Evolutionary conservation across 2,888 invertebrate genomes (phyloP).

Genomic region (Eurytoma adleriae): DNA sequence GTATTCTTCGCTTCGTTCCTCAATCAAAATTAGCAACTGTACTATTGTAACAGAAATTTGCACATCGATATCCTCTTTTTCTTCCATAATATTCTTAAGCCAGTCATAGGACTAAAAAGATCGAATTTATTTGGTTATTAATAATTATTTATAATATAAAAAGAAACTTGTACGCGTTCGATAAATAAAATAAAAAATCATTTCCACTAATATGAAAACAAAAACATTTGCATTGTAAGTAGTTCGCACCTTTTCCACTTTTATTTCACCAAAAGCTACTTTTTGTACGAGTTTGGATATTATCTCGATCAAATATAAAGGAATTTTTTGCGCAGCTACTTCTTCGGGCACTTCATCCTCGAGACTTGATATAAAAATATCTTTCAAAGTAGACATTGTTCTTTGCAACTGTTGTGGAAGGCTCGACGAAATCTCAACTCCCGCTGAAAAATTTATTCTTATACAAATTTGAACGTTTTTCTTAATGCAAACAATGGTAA

Average conservation of each 20-base stretch:
- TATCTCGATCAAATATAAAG: slow-evolving; percentile 66
- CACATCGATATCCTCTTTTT: slow-evolving; percentile 59
- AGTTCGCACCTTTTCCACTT: slow-evolving; percentile 55
- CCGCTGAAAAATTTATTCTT: slow-evolving; percentile 55
- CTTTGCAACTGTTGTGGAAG: slow-evolving; percentile 62
- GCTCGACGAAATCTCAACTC: slow-evolving; percentile 49
- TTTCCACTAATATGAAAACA: too few species aligned
- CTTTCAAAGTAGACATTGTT: slow-evolving; percentile 63
- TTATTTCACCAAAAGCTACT: slow-evolving; percentile 63
- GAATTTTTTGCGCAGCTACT: slow-evolving; percentile 62
- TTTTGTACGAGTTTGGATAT: slow-evolving; percentile 66
- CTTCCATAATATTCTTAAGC: slow-evolving; percentile 62
- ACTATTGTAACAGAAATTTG: slow-evolving; percentile 62
- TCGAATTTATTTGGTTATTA: slow-evolving; percentile 61
- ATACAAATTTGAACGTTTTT: not conserved
- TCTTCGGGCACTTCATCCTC: slow-evolving; percentile 64
- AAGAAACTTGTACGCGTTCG: not conserved
- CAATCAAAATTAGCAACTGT: slow-evolving; percentile 67
- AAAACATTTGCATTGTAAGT: not conserved
- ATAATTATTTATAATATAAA: not conserved
- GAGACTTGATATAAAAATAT: slow-evolving; percentile 60
- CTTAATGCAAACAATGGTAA: too few species aligned
- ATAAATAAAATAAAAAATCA: too few species aligned
- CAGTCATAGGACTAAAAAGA: slow-evolving; percentile 40
- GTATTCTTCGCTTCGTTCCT: slow-evolving; percentile 65